Base-by-base conservation (phyloP, 2,888 invertebrate species). In the Lingula anatina region DNA sequence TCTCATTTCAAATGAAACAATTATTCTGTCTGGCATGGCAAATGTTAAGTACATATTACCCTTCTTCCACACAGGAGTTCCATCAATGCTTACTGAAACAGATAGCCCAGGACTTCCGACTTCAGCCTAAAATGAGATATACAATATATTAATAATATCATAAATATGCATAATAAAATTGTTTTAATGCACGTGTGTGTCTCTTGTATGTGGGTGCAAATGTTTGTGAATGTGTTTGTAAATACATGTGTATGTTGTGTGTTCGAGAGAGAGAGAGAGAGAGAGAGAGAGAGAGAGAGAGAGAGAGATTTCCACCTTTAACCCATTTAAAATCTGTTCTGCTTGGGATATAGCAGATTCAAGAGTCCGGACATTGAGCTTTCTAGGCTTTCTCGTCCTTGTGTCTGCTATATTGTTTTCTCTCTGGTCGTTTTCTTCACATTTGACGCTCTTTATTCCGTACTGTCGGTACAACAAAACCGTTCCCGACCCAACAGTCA, bases 61-160 rank as follows among this genome's bases (percentile, higher is more conserved):
- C 69, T 79, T 74, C 50, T 64, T 61, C 79, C 80, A 81, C 3
- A 79, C 69, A n/a, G 61, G 61, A 55, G 76, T 57, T 5, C 81
- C 81, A 70, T 80, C 71, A 12, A 81, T 70, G 42, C 74, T 75
- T 2, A 81, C 80, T 12, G 73, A 78, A 15, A 81, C 62, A 23
- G 75, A 70, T 9, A 81, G 45, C 3, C 80, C 81, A 38, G 81
- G 81, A 55, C 70, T 64, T 4, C 77, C 78, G 25, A 61, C 55
- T 46, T 73, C 70, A 46, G 68, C 68, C 77, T 78, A 47, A 31
- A 52, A 53, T n/a, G n/a, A n/a, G n/a, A n/a, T n/a, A n/a, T n/a
- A n/a, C n/a, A n/a, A n/a, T n/a, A n/a, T n/a, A n/a, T n/a, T n/a
- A n/a, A n/a, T n/a, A n/a, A n/a, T n/a, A n/a, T n/a, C n/a, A n/a